Conservation (phyloP, 30 jellyfish, hydroid and myxozoan species). For the Turritopsis rubra region DNA sequence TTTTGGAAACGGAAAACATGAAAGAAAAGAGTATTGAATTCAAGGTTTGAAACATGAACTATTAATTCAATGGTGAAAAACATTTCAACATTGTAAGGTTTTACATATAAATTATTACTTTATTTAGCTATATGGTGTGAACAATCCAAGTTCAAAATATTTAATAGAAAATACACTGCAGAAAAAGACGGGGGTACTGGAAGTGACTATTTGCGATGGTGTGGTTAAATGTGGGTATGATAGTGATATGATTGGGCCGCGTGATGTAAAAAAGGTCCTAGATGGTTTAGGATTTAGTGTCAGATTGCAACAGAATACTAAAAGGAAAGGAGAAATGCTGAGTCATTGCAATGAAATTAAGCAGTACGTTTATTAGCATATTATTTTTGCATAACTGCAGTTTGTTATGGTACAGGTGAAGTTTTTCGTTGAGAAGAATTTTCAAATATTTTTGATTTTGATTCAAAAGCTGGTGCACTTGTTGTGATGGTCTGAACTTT, state of each 20-base stretch:
- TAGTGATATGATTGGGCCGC: conserved; percentile 60
- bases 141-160: conserved; percentile 37
- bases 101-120: no score
- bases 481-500: no score
- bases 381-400: not conserved
- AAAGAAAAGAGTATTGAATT: conserved; percentile 57
- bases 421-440: not conserved
- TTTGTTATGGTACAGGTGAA: not conserved
- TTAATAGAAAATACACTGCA: conserved; percentile 42
- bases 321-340: conserved; percentile 26
- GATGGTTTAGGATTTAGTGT: conserved; percentile 54
- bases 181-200: conserved; percentile 29
- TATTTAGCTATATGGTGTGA: conserved; percentile 50
- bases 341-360: conserved; percentile 28
- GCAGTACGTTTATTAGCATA: conserved; percentile 4
- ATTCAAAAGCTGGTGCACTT: not conserved
- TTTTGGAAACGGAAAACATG: conserved; percentile 45
- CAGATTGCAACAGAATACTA: not conserved
- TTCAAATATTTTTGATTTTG: not conserved
- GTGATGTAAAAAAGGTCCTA: conserved; percentile 56
- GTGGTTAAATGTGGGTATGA: conserved; percentile 53
- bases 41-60: conserved; percentile 37
- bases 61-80: no score
- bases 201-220: conserved; percentile 12
- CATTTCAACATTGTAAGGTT: no score